Conservation (phyloP, 2,888 invertebrate species). For the Ectropis crepuscularia region DNA sequence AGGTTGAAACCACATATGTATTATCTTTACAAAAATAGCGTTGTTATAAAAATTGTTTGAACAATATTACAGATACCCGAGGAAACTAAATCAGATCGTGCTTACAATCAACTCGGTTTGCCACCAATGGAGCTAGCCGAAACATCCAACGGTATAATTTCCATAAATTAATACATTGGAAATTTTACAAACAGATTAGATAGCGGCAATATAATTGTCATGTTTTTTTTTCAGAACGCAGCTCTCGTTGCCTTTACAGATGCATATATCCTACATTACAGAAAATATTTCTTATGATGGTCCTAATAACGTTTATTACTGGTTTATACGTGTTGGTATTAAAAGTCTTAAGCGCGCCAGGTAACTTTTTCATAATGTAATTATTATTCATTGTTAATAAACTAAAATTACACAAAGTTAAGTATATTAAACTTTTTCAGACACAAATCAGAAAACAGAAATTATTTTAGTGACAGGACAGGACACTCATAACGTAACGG, state of each 20-base stretch:
- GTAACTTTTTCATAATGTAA: slow-evolving; percentile 48
- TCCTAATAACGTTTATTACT: slow-evolving; percentile 54
- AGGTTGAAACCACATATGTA: neutral
- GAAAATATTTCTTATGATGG: slow-evolving; percentile 55
- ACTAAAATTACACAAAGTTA: neutral
- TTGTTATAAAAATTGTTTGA: neutral
- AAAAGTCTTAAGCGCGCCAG: slow-evolving; percentile 52
- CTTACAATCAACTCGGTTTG: slow-evolving; percentile 61
- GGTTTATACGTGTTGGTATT: slow-evolving; percentile 58
- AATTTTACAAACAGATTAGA: too few species aligned
- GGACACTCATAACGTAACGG: slow-evolving; percentile 58
- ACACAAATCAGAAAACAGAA: slow-evolving; percentile 53
- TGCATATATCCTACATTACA: slow-evolving; percentile 57
- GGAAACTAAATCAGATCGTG: slow-evolving; percentile 50
- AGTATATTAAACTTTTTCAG: slow-evolving; percentile 45
- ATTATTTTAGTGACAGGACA: slow-evolving; percentile 62
- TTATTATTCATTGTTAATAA: neutral
- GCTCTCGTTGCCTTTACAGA: slow-evolving; percentile 48
- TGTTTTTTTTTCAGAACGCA: slow-evolving; percentile 54
- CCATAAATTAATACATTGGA: neutral
- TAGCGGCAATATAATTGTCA: neutral
- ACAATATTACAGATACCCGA: slow-evolving; percentile 56
- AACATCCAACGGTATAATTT: slow-evolving; percentile 57
- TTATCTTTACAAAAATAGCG: neutral
- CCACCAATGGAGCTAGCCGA: slow-evolving; percentile 80